Evolutionary conservation across 2,888 invertebrate species (phyloP).

Genomic region (Listrodromus nycthemerus): DNA sequence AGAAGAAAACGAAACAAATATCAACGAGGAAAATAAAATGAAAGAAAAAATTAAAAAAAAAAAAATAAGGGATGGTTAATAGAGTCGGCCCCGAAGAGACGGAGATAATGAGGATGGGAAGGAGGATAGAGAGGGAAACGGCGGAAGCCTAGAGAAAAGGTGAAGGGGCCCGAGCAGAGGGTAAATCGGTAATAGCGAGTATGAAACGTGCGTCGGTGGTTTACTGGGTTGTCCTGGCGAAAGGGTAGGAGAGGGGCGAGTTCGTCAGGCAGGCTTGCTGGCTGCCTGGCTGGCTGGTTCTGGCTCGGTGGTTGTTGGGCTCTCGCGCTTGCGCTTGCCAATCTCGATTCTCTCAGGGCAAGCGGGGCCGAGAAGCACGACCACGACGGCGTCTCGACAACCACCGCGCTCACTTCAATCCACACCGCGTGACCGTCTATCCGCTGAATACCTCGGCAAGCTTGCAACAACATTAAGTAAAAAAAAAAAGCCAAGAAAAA

Average conservation of each 20-base stretch:
- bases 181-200: conserved; percentile 67
- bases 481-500: conserved; percentile 6
- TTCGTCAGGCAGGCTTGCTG: conserved; percentile 62
- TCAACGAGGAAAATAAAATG: conserved; percentile 28
- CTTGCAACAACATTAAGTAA: conserved; percentile 44
- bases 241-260: conserved; percentile 34
- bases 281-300: conserved; percentile 52
- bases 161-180: conserved; percentile 58
- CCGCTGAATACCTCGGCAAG: conserved; percentile 69
- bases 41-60: conserved; percentile 16
- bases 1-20: conserved; percentile 7
- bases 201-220: conserved; percentile 66
- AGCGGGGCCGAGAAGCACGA: conserved; percentile 68
- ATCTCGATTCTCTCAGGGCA: conserved; percentile 46
- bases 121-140: neutral
- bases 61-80: neutral
- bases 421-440: conserved; percentile 80
- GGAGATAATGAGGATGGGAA: conserved; percentile 1
- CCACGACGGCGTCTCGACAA: conserved; percentile 65
- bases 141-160: conserved; percentile 2
- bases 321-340: conserved; percentile 58
- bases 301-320: conserved; percentile 23
- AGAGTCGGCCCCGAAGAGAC: neutral
- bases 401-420: conserved; percentile 79
- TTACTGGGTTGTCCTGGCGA: conserved; percentile 44